Percentiles rank a stretch among this genome's conserved stretches.
Conservation (phyloP, 2,113 vertebrate genomes). For the Gasterosteus aculeatus region DNA sequence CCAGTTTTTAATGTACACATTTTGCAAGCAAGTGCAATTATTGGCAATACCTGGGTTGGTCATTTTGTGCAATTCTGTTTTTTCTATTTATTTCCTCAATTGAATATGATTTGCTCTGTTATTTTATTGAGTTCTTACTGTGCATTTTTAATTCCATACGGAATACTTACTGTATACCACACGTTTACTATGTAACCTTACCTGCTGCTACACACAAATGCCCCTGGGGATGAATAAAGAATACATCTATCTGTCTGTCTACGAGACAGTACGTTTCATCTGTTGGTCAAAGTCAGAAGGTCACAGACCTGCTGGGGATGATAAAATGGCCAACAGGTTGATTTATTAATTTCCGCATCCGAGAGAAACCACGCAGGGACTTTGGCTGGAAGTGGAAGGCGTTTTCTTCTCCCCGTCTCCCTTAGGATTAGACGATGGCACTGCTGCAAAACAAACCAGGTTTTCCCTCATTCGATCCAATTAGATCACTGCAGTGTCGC, state of each 20-base stretch:
- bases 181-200: no score
- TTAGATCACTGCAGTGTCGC: neutral
- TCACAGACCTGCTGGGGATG: conserved; percentile 29
- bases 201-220: no score
- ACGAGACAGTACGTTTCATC: conserved; percentile 23
- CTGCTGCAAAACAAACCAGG: neutral
- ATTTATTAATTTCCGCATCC: conserved; percentile 44
- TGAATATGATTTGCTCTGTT: no score
- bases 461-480: conserved; percentile 21
- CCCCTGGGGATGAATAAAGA: no score
- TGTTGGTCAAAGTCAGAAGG: conserved; percentile 39
- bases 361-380: conserved; percentile 23
- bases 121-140: no score
- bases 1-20: neutral
- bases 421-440: conserved; percentile 1
- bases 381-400: conserved; percentile 15
- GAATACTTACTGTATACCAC: no score
- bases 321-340: conserved; percentile 36
- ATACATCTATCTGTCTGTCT: no score
- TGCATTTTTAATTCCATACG: no score
- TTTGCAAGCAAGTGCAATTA: conserved; percentile 3
- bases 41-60: neutral
- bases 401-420: conserved; percentile 8
- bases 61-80: neutral
- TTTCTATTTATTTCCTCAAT: no score